Base-by-base conservation (phyloP, 2,113 vertebrate species). In the Typhlomys cinereus region DNA sequence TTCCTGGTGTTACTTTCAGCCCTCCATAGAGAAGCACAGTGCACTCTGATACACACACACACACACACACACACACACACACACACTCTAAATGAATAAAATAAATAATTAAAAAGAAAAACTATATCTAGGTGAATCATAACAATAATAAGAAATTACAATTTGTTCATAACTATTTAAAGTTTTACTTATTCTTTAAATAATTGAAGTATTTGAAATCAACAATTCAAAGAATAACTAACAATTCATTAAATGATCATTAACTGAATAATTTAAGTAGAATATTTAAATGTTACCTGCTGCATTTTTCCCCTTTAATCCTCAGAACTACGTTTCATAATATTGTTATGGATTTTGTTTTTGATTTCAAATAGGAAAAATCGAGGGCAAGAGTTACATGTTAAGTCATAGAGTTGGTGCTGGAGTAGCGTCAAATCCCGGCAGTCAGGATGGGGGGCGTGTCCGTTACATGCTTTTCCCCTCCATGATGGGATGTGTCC, bases 281-380 rank as follows among this genome's bases (percentile, higher is more conserved):
- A 54, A 54, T 12, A 54, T 59, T 59, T 59, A 59, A 59, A 91
- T 62, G 21, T 71, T 85, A n/a, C 9, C 71, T 46, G 17, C 46
- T 7, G 6, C 23, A 46, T 27, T 13, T 14, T 85, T 70, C 62
- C 20, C 50, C 67, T 50, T 90, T 69, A 70, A 52, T 79, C 15
- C 21, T 92, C 31, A 81, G 52, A 93, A 64, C 70, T 48, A 66
- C 23, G 18, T 29, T 50, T 93, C 23, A 41, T 46, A n/a, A n/a
- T n/a, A n/a, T n/a, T n/a, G n/a, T n/a, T n/a, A 62, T 69, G 44
- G 27, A 73, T 67, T n/a, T 44, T 88, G 75, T 74, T 62, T 4
- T 27, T 41, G 44, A 84, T 80, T 91, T 67, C 31, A 83, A 21
- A 62, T 61, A 31, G 46, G n/a, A 25, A 95, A 88, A 81, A n/a